phyloP scores from a whole-genome alignment of 2,113 vertebrate genomes.

The Elgaria multicarinata region DNA sequence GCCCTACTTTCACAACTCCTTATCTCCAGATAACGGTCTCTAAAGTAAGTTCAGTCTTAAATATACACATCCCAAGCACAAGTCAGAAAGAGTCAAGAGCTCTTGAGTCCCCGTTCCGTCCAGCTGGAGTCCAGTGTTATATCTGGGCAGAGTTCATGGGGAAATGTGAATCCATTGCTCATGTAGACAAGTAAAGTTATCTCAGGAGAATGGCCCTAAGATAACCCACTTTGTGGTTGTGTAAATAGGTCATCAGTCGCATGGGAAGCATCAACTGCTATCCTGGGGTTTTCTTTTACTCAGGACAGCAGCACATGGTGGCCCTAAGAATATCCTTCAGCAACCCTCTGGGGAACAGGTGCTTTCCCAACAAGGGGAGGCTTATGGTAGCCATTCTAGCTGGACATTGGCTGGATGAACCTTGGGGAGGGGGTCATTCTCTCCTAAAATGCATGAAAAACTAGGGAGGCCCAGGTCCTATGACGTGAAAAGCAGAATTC shows the following conservation, averaged over 20 bases:
- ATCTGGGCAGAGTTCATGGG: background rate
- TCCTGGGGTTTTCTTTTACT: background rate
- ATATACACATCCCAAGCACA: background rate
- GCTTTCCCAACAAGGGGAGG: background rate
- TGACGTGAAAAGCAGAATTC: background rate
- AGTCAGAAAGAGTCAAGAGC: background rate
- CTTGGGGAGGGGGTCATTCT: background rate
- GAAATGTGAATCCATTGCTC: background rate
- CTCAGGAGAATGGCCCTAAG: background rate
- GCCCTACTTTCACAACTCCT: background rate
- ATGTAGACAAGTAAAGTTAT: background rate
- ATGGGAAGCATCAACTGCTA: too few species aligned
- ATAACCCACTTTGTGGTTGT: background rate
- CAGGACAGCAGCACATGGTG: background rate
- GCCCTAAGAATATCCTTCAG: background rate
- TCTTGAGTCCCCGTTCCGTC: background rate
- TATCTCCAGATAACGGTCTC: background rate
- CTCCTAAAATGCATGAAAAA: background rate
- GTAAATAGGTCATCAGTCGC: background rate
- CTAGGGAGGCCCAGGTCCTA: too few species aligned
- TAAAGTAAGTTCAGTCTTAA: background rate
- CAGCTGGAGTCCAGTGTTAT: background rate
- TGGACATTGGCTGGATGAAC: background rate
- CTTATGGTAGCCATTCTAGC: background rate
- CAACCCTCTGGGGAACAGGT: background rate